A percentile compares a stretch with the other conserved stretches of the same genome.
Conservation (phyloP, 2,888 invertebrate genomes). For the Drosophila robusta region DNA sequence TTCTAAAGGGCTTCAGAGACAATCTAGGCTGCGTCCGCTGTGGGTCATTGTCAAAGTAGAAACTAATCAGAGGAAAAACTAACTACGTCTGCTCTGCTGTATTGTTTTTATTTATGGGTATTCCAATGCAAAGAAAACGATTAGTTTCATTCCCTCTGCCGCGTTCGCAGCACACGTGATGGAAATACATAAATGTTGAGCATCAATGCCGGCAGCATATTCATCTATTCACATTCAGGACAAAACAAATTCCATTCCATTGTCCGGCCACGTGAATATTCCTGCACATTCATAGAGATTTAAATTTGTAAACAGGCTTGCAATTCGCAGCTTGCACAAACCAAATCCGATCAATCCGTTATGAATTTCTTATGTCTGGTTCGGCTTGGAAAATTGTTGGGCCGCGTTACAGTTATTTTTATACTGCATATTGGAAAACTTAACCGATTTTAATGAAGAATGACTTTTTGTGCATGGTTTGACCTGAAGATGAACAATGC, state of each 20-base stretch:
- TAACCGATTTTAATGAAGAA: too few species aligned
- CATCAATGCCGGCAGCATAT: not conserved
- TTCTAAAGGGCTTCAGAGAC: not conserved
- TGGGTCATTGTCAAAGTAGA: conserved; percentile 19
- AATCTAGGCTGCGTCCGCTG: conserved; percentile 1
- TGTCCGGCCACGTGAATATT: conserved; percentile 10
- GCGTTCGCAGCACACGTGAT: not conserved
- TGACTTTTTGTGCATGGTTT: too few species aligned
- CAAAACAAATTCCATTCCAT: not conserved
- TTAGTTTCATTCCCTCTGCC: not conserved
- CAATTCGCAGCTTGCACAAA: conserved; percentile 9
- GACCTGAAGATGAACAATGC: too few species aligned
- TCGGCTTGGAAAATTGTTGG: conserved; percentile 29
- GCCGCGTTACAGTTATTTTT: not conserved
- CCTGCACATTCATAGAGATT: conserved; percentile 19
- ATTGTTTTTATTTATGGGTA: conserved; percentile 22
- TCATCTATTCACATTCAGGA: conserved; percentile 4
- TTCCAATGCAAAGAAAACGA: conserved; percentile 20
- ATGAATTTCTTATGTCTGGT: conserved; percentile 44
- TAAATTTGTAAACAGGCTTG: conserved; percentile 31
- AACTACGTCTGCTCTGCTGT: conserved; percentile 15
- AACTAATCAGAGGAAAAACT: conserved; percentile 20
- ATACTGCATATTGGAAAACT: too few species aligned
- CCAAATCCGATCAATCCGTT: conserved; percentile 37
- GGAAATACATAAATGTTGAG: not conserved